Base-by-base conservation (phyloP, 2,888 invertebrate species). In the Pristionchus mayeri region DNA sequence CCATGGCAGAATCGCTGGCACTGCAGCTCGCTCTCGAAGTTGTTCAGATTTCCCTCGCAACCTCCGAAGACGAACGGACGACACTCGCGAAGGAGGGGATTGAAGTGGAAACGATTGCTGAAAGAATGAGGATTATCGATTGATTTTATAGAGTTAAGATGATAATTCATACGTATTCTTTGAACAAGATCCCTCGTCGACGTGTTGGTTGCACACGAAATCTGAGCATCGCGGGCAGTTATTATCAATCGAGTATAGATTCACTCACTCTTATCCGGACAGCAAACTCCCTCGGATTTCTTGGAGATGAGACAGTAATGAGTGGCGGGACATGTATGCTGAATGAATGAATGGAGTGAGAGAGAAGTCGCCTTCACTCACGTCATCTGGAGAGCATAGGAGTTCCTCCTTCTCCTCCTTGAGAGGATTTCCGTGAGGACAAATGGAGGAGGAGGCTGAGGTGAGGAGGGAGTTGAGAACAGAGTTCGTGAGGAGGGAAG, bases 1-100 rank as follows among this genome's bases (percentile, higher is more conserved):
- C 83, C 83, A 34, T 71, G 48, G 52, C 83, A 83, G 40, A 83
- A 71, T 67, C 40, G 30, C n/a, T 52, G 37, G 27, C 83, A 83
- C 34, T 83, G 48, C 34, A 54, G 7, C 37, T 67, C 67, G 13
- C 71, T 83, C n/a, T 71, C 83, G 71, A 83, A 83, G 30, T 83
- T 83, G 83, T 83, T 83, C 71, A 71, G 3, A 50, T 83, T 83
- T 37, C 83, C 83, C 11, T 71, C 83, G 21, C 83, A 83, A 1
- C 83, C 83, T 30, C 71, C 40, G 30, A 30, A 83, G 0, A 52
- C 71, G 3, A 83, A 71, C 21, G 83, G 71, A 34, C 27, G 48
- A 21, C 83, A 83, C 24, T 67, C 71, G 2, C 83, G 50, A 27
- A 52, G 48, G 71, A 71, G 50, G 11, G 83, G 83, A 50, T 83